phyloP scores from a whole-genome alignment of 2,113 vertebrate genomes.

The Strix aluco region DNA sequence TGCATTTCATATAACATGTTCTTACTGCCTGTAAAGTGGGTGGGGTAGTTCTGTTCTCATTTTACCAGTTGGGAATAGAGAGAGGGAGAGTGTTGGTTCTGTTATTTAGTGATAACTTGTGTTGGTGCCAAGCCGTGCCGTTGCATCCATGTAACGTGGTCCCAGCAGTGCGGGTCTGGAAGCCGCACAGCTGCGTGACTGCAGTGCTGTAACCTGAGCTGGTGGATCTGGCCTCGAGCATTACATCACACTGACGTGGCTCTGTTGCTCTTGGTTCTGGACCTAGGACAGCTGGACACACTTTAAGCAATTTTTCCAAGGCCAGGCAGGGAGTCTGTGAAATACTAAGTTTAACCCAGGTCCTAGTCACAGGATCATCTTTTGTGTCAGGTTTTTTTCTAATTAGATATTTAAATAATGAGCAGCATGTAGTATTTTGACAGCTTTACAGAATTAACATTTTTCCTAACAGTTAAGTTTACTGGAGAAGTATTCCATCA shows the following conservation, averaged over 20 bases:
- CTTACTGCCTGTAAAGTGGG: neutral
- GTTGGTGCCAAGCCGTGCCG: neutral
- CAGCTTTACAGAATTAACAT: neutral
- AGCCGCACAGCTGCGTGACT: neutral
- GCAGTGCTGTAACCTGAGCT: neutral
- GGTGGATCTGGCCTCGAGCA: neutral
- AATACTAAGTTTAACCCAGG: neutral
- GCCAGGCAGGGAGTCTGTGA: neutral
- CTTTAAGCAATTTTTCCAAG: neutral
- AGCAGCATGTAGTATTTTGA: neutral
- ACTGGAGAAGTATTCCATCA: neutral
- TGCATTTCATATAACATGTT: neutral
- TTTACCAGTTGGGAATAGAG: neutral
- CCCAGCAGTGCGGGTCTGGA: neutral
- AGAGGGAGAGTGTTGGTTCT: neutral
- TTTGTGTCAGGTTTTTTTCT: neutral
- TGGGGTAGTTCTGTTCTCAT: neutral
- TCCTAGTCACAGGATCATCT: neutral
- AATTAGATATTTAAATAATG: neutral
- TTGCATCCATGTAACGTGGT: neutral
- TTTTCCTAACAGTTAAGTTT: neutral
- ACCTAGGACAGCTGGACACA: neutral
- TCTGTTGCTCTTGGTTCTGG: neutral
- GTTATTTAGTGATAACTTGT: neutral
- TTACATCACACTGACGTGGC: accelerated